phyloP scores from a whole-genome alignment of 2,113 vertebrate species.

The Taxidea taxus region DNA sequence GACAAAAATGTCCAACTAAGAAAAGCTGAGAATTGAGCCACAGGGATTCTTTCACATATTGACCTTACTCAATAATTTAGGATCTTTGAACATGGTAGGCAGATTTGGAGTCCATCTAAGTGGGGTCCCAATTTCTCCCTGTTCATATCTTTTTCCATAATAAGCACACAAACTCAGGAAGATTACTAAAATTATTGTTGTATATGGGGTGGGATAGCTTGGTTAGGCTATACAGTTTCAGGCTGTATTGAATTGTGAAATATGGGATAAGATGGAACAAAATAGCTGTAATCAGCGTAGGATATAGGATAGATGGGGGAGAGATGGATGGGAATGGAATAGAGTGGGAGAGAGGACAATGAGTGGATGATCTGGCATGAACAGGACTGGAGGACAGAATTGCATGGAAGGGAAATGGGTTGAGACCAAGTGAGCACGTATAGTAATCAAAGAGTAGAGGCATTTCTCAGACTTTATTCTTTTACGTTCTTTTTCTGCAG shows the following conservation, averaged over 20 bases:
- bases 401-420: neutral
- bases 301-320: neutral
- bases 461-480: neutral
- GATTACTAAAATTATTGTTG: neutral
- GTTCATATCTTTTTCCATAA: neutral
- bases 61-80: neutral
- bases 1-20: neutral
- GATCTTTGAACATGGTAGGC: neutral
- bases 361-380: neutral
- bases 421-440: neutral
- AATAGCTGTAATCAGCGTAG: neutral
- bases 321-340: neutral
- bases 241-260: neutral
- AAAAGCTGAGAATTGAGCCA: neutral
- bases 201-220: neutral
- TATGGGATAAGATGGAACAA: neutral
- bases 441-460: neutral
- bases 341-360: neutral
- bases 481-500: neutral
- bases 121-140: neutral
- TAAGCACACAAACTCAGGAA: neutral
- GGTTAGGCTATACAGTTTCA: neutral
- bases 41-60: neutral
- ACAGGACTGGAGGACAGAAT: neutral
- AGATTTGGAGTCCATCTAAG: neutral